Percentiles rank a stretch among this genome's conserved stretches.
Evolutionary conservation across 2,113 vertebrate genomes (phyloP).

Genomic region (Leptosomus discolor): DNA sequence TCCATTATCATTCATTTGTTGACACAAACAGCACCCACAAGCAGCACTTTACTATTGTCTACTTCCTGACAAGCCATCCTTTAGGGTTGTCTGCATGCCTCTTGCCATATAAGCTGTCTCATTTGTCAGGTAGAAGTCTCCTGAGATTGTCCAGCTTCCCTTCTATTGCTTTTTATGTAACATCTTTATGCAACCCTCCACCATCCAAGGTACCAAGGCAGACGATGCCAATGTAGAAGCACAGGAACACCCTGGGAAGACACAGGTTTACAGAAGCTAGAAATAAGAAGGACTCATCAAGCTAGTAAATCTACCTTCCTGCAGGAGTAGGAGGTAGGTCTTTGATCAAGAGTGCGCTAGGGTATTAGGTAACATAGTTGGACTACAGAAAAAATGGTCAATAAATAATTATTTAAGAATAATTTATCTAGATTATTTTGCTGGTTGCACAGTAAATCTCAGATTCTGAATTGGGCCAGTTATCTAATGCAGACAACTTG

Average conservation of each 20-base stretch:
- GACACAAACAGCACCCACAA: background rate
- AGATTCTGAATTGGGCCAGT: background rate
- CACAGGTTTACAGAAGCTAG: background rate
- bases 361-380: background rate
- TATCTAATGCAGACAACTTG: background rate
- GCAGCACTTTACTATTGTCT: background rate
- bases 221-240: background rate
- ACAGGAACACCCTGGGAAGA: background rate
- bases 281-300: background rate
- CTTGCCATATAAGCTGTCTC: background rate
- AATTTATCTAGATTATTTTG: background rate
- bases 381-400: background rate
- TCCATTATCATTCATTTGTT: background rate
- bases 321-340: background rate
- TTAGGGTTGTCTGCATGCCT: background rate
- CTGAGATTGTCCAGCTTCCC: background rate
- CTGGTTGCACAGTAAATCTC: background rate
- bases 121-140: background rate
- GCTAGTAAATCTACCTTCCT: background rate
- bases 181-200: background rate
- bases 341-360: background rate
- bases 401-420: background rate
- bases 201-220: background rate
- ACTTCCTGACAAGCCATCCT: background rate
- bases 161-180: background rate